A percentile compares a stretch with the other conserved stretches of the same genome.
These are phyloP conservation scores for Napeogenes inachia DNA, from an alignment of 2,888 invertebrate genomes.

Conservation along the genomic window DNA sequence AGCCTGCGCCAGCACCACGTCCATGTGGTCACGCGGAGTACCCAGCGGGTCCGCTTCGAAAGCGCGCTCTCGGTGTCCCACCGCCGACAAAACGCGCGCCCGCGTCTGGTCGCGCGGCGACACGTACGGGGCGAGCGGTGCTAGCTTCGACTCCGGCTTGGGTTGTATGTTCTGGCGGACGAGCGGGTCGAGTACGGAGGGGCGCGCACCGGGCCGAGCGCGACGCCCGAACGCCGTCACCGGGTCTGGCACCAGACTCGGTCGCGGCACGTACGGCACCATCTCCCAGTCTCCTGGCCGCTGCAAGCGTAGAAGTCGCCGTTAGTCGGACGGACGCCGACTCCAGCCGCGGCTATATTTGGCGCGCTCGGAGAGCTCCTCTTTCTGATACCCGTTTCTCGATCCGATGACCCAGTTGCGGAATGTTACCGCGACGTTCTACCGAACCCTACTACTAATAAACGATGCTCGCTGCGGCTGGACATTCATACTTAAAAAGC, in stretches of 20 bases:
- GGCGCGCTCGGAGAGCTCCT: constrained; percentile 72
- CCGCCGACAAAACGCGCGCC: constrained; percentile 78
- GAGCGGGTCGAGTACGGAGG: constrained; percentile 72
- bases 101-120: constrained; percentile 82
- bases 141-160: constrained; percentile 75
- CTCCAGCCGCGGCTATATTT: constrained; percentile 78
- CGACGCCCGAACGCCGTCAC: constrained; percentile 89
- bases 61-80: constrained; percentile 77
- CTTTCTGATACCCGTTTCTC: constrained; percentile 60
- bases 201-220: constrained; percentile 67
- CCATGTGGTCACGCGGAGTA: constrained; percentile 81
- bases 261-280: constrained; percentile 91
- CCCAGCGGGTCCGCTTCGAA: constrained; percentile 78
- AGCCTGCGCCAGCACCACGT: constrained; percentile 79
- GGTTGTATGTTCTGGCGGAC: constrained; percentile 81
- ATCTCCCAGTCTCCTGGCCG: constrained; percentile 92
- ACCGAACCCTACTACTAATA: constrained; percentile 34
- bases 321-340: constrained; percentile 69
- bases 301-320: constrained; percentile 81
- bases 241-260: constrained; percentile 89
- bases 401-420: constrained; percentile 68
- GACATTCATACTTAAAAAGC: constrained; percentile 48
- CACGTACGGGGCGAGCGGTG: constrained; percentile 82
- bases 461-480: constrained; percentile 28
- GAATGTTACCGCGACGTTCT: constrained; percentile 44